Percentiles rank a stretch among this genome's conserved stretches.
Conservation (phyloP, 1,140 invertebrate genomes). For the Magallana angulata region DNA sequence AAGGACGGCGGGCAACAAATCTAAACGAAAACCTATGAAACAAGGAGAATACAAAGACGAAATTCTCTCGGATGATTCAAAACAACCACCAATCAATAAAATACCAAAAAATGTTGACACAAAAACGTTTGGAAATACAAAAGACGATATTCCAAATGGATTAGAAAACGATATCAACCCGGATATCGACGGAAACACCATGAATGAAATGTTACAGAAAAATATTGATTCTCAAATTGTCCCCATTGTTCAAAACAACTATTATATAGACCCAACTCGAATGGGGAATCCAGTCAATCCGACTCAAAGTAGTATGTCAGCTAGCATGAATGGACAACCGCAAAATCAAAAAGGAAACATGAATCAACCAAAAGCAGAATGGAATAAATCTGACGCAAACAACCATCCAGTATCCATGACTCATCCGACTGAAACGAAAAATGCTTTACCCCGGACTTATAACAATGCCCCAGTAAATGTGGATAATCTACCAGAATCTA, state of each 20-base stretch:
- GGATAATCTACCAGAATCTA: neutral
- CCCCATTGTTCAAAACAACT: neutral
- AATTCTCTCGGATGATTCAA: neutral
- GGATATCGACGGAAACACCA: neutral
- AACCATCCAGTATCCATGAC: neutral
- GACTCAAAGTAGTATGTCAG: neutral
- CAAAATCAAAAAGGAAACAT: neutral
- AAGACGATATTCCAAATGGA: neutral
- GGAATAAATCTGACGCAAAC: neutral
- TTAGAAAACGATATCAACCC: neutral
- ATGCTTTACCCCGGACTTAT: neutral
- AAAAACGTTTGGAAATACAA: neutral
- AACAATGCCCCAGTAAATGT: neutral
- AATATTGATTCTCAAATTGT: neutral
- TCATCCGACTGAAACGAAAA: neutral
- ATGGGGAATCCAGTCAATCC: neutral
- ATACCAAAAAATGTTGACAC: neutral
- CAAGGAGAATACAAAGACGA: neutral
- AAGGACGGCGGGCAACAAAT: neutral
- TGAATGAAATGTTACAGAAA: neutral
- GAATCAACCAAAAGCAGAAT: neutral
- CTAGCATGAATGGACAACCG: no score
- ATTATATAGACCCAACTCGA: constrained; percentile 3
- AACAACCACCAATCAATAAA: neutral
- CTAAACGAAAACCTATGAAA: neutral